Base-by-base conservation (phyloP, 2,797 vertebrate species). In the Microctenopoma steveboyesi region DNA sequence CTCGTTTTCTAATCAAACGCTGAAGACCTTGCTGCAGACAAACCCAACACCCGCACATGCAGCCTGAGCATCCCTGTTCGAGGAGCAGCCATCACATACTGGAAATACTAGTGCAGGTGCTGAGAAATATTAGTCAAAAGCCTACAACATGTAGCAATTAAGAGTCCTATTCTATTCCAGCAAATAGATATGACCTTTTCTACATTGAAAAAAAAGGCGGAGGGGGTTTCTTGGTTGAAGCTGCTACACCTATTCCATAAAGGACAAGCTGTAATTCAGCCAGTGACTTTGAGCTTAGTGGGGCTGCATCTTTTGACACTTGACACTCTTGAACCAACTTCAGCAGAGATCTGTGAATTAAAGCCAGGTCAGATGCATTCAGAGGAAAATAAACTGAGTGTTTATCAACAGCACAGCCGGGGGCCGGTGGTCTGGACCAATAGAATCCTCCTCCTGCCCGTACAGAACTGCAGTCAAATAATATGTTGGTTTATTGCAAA, bases 161-260 rank as follows among this genome's bases (percentile, higher is more conserved):
- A 82, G 33, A 79, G 55, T 69, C 65, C 52, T 77, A 74, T 74
- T 69, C 63, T 74, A 76, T 64, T 77, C 72, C 84, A 86, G 77
- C 76, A 84, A 85, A 84, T 68, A 84, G 76, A 77, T 42, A 69
- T 64, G 72, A 87, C 76, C 64, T 72, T 82, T 81, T 79, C 69
- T 81, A 72, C 64, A 79, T 3, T 58, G 67, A 72, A 66, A 83
- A 66, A 83, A 65, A 69, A 57, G 14, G 68, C 73, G n/a, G 46
- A 71, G 51, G 57, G 54, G 74, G 55, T 55, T 56, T 63, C 74
- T 57, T 70, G 76, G 73, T 62, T 67, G 50, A 83, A 88, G 72
- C 53, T 25, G 60, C 70, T 71, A 72, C 64, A 50, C 69, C 81
- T 63, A 67, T 71, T 82, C 77, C 75, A 84, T 69, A 80, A 68